Percentiles rank a stretch among this genome's conserved stretches.
Conservation (phyloP, 2,888 invertebrate genomes). For the Cactoblastis cactorum region DNA sequence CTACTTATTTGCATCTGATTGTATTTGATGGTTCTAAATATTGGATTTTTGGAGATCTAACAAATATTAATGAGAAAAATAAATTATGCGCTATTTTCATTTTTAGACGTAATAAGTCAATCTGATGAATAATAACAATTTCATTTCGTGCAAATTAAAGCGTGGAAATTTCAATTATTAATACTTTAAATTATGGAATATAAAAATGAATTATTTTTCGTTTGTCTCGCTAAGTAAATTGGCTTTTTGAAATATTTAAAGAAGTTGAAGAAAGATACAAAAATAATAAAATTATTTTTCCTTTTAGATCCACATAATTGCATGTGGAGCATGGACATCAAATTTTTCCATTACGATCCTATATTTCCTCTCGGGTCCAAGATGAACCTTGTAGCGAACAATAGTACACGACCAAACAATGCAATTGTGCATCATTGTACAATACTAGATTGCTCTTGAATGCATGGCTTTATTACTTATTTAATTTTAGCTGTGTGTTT, state of each 20-base stretch:
- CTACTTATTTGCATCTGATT: conserved; percentile 29
- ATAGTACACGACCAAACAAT: conserved; percentile 20
- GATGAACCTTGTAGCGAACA: conserved; percentile 8
- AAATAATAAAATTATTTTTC: too few species aligned
- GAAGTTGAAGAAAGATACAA: too few species aligned
- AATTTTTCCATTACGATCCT: conserved; percentile 9
- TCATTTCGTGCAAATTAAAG: too few species aligned
- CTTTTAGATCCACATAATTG: too few species aligned
- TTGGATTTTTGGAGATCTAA: not conserved
- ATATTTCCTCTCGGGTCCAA: conserved; percentile 6
- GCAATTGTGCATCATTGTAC: conserved; percentile 23
- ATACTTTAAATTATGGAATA: too few species aligned
- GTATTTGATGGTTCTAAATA: conserved; percentile 20
- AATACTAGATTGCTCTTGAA: conserved; percentile 23
- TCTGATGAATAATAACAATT: too few species aligned
- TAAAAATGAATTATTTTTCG: too few species aligned
- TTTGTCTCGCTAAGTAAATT: too few species aligned
- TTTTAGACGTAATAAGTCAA: too few species aligned
- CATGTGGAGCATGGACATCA: not conserved
- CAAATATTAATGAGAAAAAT: not conserved
- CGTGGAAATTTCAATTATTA: too few species aligned
- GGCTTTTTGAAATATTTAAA: too few species aligned
- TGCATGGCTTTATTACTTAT: conserved; percentile 32
- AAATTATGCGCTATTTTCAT: too few species aligned
- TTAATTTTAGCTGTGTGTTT: conserved; percentile 25